Evolutionary conservation across 2,797 vertebrate species (phyloP), one percentile per base, ranked within the genome.

Genomic region (Sebastes vulpes): DNA sequence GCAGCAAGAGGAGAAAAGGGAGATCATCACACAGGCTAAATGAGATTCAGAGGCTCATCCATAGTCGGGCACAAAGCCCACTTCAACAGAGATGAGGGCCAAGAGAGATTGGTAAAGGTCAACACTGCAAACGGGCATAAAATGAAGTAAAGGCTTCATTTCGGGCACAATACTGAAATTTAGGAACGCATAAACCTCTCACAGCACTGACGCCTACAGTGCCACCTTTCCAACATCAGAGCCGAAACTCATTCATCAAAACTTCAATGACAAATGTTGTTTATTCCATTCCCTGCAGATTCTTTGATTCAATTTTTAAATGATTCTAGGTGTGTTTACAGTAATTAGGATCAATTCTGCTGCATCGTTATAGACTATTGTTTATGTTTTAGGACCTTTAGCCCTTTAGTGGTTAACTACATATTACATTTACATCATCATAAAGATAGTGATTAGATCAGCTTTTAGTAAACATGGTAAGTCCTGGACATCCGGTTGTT

Each of bases 101-200:
- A 92, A 90, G 88, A 93, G 91, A 92, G 90, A 88, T 85, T 89
- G 91, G 89, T 92, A 96, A 96, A 96, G 95, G 95, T 95, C 95
- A 96, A 89, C 72, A 77, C 88, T 86, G 91, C 85, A 94, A 93
- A 95, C 82, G 74, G 92, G 87, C 91, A 90, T 86, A 90, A 93
- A 94, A 93, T 93, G 88, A 95, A 91, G 83, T 83, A 83, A 85
- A 86, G 74, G 88, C 89, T 93, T 92, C 90, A 87, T 93, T 93
- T 91, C 35, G 69, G 89, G 80, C 78, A 86, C 90, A 87, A 92
- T 82, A 75, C 89, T 84, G 84, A 83, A 89, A 92, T 87, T 46
- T 73, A 79, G 72, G 79, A 87, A 86, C 65, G 82, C 87, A 89
- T 72, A 81, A 90, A 87, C 54, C 78, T 79, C 77, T 64, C 25